A percentile compares a stretch with the other conserved stretches of the same genome.
Conservation (phyloP, 2,888 invertebrate species). For the Mechanitis messenoides region DNA sequence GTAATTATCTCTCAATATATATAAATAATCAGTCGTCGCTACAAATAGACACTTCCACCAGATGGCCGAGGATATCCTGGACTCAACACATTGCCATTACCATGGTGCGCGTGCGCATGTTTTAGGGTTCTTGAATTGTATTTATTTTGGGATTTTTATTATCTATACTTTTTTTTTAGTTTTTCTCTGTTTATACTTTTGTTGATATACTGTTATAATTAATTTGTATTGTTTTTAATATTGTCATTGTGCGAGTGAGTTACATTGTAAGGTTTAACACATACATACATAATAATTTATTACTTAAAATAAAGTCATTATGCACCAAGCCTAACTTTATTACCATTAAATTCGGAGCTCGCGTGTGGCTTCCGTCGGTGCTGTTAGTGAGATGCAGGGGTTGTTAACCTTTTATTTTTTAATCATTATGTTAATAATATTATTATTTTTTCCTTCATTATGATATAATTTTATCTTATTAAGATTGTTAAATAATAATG, state of each 20-base stretch:
- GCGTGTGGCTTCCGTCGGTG: constrained; percentile 55
- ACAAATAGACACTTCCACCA: constrained; percentile 57
- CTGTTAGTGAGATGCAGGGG: constrained; percentile 37
- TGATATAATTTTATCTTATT: too few species aligned
- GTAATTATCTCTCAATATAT: constrained; percentile 4
- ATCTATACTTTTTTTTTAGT: too few species aligned
- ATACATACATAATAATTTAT: not conserved
- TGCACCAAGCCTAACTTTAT: constrained; percentile 35
- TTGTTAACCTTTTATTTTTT: constrained; percentile 35
- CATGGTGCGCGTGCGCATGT: too few species aligned
- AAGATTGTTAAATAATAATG: too few species aligned
- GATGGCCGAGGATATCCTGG: constrained; percentile 74
- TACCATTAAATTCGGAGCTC: constrained; percentile 50
- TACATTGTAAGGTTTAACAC: not conserved
- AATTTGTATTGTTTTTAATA: not conserved
- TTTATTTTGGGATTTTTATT: not conserved
- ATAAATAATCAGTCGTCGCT: constrained; percentile 35
- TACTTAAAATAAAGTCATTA: constrained; percentile 22
- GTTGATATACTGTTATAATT: not conserved
- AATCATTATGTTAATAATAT: not conserved
- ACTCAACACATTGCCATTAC: constrained; percentile 62
- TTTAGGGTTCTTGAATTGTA: too few species aligned
- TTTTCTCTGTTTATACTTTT: too few species aligned
- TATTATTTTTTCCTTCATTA: too few species aligned
- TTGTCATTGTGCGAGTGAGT: not conserved